Evolutionary conservation across 2,888 invertebrate genomes (phyloP), one percentile per base, ranked within the genome.

Genomic region (Cremastobaeus sp.): DNA sequence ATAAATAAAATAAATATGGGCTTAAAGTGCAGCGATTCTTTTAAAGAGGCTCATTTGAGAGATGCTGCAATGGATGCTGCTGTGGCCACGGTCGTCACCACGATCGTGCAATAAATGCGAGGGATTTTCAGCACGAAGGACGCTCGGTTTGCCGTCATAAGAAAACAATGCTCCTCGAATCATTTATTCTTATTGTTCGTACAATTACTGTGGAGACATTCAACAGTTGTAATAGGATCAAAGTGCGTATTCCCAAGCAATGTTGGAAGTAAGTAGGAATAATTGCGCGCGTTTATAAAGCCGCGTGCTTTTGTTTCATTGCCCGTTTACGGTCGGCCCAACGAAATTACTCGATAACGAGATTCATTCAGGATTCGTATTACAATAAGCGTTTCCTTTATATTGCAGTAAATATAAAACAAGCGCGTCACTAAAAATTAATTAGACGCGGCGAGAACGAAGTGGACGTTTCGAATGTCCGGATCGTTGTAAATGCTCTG

Each of bases 171-270:
- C 59, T 18, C 20, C 55, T 28, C 41, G 41, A 43, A 41, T 55
- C 41, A 32, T 55, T 57, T 57, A 57, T 57, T 35, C 50, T 62
- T 62, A 62, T 62, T 62, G 62, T 50, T 32, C 50, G 62, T 17
- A n/a, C 62, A 62, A 62, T 62, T 62, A 62, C 62, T 30, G 50
- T 20, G 30, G 60, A 60, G 48, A 48, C 30, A 20, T 30, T 41
- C 41, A 41, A 30, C 54, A 18, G 54, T 48, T 45, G 39, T 50
- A 50, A 62, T 41, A 41, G 50, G 50, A 62, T 57, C 57, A 32
- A 62, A 41, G 39, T 17, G 25, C 50, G 25, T 47, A 41, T 59
- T 60, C 59, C 35, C 45, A 28, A 32, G 47, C 28, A 18, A 34
- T n/a, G 57, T 35, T 43, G 28, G 8, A 28, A 28, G 39, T 17